Percentiles rank a stretch among this genome's conserved stretches.
Evolutionary conservation across 2,888 invertebrate genomes (phyloP).

Genomic region (Pocota personata): DNA sequence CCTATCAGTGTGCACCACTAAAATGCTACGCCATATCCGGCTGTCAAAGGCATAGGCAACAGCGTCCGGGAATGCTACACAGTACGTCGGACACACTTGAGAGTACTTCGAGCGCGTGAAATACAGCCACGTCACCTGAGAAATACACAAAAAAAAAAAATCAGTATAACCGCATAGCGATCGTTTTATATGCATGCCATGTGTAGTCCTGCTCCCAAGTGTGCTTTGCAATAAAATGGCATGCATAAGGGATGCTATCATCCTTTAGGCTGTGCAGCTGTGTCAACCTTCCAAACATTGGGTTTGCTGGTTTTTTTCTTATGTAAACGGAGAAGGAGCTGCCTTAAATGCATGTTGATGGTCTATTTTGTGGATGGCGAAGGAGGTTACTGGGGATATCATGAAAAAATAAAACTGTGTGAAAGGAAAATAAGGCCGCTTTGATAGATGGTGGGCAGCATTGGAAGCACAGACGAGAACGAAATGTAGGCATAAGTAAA

Average conservation of each 20-base stretch:
- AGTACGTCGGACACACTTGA: neutral
- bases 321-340: neutral
- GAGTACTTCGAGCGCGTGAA: neutral
- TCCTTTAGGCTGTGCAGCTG: constrained; percentile 1
- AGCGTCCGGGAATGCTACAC: neutral
- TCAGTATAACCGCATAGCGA: constrained; percentile 26
- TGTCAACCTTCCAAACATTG: neutral
- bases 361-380: neutral
- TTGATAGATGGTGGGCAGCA: neutral
- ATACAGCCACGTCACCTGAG: constrained; percentile 11
- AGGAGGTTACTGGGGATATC: neutral
- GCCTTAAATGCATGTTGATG: neutral
- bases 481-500: neutral
- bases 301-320: neutral
- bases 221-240: constrained; percentile 33
- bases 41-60: constrained; percentile 40
- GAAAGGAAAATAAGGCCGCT: constrained; percentile 1
- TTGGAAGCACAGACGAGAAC: neutral
- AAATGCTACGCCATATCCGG: neutral
- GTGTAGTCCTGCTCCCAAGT: constrained; percentile 1
- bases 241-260: neutral
- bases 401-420: constrained; percentile 3
- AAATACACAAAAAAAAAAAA: constrained; percentile 10
- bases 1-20: neutral
- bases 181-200: constrained; percentile 45